Evolutionary conservation across 2,888 invertebrate genomes (phyloP).

Genomic region (Didymodactylos carnosus): DNA sequence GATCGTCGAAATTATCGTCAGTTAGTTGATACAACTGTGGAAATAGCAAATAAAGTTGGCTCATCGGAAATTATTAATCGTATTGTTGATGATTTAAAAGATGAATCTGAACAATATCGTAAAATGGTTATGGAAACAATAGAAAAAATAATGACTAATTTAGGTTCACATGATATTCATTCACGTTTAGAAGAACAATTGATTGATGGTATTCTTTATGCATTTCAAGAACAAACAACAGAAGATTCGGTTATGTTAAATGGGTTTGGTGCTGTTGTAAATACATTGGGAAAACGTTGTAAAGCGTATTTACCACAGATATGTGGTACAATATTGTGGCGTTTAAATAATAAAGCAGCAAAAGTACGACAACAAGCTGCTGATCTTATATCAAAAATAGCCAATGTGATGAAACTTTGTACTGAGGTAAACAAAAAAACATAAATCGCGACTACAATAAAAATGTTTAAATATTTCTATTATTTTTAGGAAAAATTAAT

Average conservation of each 20-base stretch:
- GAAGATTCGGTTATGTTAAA: conserved; percentile 99
- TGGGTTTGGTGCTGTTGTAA: conserved; percentile 95
- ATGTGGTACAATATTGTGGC: conserved; percentile 97
- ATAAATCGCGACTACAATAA: conserved; percentile 33
- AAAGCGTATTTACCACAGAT: conserved; percentile 98
- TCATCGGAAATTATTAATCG: conserved; percentile 94
- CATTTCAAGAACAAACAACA: conserved; percentile 98
- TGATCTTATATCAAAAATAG: conserved; percentile 83
- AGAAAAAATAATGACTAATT: conserved; percentile 88
- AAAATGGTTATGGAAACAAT: conserved; percentile 99
- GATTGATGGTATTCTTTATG: conserved; percentile 94
- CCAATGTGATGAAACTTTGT: conserved; percentile 97
- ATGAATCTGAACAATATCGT: conserved; percentile 95
- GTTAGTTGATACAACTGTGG: conserved; percentile 94
- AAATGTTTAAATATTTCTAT: conserved; percentile 23
- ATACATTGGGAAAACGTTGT: conserved; percentile 82
- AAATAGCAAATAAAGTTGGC: conserved; percentile 99
- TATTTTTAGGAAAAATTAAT: conserved; percentile 98
- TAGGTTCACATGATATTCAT: conserved; percentile 94
- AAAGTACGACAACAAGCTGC: conserved; percentile 97
- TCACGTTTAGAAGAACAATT: conserved; percentile 90
- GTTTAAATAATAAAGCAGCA: conserved; percentile 95
- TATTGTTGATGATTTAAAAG: conserved; percentile 94
- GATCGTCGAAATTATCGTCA: conserved; percentile 91
- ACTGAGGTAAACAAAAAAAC: no score